Percentiles rank a stretch among this genome's conserved stretches.
Conservation (phyloP, 1,140 invertebrate species). For the Diabrotica undecimpunctata region DNA sequence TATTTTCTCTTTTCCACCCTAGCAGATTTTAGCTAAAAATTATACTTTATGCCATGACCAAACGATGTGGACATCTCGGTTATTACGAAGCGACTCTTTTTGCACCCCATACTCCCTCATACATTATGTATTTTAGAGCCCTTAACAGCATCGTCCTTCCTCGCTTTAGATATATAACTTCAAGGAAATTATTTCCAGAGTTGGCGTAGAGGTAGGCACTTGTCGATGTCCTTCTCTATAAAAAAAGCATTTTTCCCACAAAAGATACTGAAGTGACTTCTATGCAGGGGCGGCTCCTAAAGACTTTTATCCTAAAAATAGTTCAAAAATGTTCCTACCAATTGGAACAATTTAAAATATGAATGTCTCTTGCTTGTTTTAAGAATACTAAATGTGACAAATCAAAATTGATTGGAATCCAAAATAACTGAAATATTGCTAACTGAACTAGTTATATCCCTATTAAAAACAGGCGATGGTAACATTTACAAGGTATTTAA, state of each 20-base stretch:
- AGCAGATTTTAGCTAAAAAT: conserved; percentile 39
- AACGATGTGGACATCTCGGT: conserved; percentile 31
- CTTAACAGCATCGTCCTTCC: conserved; percentile 9
- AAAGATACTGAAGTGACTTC: no score
- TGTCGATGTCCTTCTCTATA: neutral
- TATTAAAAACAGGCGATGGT: no score
- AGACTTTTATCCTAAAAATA: no score
- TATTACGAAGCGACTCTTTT: conserved; percentile 26
- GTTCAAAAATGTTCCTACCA: no score
- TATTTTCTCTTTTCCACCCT: conserved; percentile 40
- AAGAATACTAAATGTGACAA: no score
- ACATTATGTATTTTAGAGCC: conserved; percentile 35
- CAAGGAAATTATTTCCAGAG: conserved; percentile 18
- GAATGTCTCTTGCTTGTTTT: no score
- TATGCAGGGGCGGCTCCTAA: no score
- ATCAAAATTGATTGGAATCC: no score
- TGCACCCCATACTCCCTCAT: conserved; percentile 27
- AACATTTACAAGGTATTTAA: no score
- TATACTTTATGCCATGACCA: conserved; percentile 40
- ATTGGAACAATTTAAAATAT: no score
- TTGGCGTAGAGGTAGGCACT: conserved; percentile 4
- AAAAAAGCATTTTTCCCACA: neutral
- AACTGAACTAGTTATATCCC: no score
- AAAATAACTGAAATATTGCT: no score
- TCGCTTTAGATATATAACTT: conserved; percentile 17